Evolutionary conservation across 2,113 vertebrate genomes (phyloP).

Genomic region (Otolemur garnettii): DNA sequence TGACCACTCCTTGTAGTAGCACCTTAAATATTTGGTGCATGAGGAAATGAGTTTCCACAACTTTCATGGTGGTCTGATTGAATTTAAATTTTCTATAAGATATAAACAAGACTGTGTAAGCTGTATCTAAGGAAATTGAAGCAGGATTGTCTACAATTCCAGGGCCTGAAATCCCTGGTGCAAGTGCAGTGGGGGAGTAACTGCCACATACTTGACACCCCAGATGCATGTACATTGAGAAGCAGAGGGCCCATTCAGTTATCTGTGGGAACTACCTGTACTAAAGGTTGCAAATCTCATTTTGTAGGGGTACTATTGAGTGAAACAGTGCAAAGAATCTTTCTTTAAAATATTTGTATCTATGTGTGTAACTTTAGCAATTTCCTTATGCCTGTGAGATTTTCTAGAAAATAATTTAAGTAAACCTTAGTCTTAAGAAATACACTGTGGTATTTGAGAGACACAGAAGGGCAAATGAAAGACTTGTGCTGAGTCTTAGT

Average conservation of each 20-base stretch:
- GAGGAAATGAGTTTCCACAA: background rate
- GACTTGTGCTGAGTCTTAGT: background rate
- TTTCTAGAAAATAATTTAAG: background rate
- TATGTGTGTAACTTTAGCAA: background rate
- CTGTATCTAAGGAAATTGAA: background rate
- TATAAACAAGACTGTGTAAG: background rate
- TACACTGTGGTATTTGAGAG: background rate
- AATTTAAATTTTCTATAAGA: background rate
- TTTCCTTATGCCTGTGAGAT: background rate
- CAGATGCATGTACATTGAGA: background rate
- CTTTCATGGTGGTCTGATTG: background rate
- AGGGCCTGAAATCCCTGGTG: background rate
- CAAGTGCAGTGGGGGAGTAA: background rate
- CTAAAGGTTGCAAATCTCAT: background rate
- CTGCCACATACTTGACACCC: accelerated
- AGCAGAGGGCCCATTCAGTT: background rate
- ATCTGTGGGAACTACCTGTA: background rate
- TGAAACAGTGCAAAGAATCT: background rate
- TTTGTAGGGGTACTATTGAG: background rate
- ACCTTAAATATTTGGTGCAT: background rate
- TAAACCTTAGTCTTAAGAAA: background rate
- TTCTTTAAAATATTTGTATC: background rate
- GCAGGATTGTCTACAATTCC: background rate
- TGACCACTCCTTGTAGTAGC: background rate
- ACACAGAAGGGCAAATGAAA: background rate